Evolutionary conservation across 2,797 vertebrate genomes (phyloP).

Genomic region (Poeciliopsis infans): DNA sequence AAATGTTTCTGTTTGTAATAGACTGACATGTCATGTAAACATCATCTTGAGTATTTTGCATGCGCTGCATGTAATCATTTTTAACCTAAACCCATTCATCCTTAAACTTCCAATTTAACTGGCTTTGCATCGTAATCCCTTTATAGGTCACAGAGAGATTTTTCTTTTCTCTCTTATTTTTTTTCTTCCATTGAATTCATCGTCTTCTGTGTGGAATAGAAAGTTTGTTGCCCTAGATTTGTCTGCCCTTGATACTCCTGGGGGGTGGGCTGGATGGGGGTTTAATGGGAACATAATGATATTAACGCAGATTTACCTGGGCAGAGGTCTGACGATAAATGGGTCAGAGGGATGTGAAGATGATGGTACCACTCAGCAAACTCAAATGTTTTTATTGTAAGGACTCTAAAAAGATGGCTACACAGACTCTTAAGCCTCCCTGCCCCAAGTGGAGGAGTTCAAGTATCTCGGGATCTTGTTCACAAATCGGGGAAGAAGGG

Average conservation of each 20-base stretch:
- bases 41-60: conserved; percentile 9
- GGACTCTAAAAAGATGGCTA: not conserved
- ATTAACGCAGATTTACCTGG: conserved; percentile 76
- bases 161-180: not conserved
- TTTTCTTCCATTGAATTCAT: conserved; percentile 18
- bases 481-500: no score
- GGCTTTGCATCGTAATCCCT: conserved; percentile 49
- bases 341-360: conserved; percentile 67
- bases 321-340: conserved; percentile 68
- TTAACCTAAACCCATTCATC: conserved; percentile 31
- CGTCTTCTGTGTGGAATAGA: conserved; percentile 32
- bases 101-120: conserved; percentile 36
- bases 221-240: conserved; percentile 76
- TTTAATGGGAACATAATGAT: conserved; percentile 77
- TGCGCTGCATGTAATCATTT: not conserved
- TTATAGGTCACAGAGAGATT: conserved; percentile 26
- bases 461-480: no score
- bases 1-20: conserved; percentile 57
- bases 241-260: conserved; percentile 66
- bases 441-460: no score
- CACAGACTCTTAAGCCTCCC: no score
- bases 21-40: conserved; percentile 26
- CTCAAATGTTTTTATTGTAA: not conserved
- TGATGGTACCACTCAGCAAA: conserved; percentile 58
- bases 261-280: conserved; percentile 19